Evolutionary conservation across 2,888 invertebrate species (phyloP), one percentile per base, ranked within the genome.

Genomic region (Plagodis dolabraria): DNA sequence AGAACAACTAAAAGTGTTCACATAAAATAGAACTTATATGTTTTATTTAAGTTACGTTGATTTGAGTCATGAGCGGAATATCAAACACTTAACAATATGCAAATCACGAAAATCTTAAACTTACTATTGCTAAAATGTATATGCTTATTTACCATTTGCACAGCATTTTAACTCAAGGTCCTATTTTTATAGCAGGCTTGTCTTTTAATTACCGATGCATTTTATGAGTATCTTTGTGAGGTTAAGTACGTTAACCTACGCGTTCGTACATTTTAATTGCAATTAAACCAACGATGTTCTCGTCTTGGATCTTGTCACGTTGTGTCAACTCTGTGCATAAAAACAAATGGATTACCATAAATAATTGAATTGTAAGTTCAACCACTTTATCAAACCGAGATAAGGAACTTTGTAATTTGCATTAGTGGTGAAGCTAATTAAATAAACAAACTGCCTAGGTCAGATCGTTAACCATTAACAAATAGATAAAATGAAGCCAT

Each of bases 401-500:
- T 78, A 80, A 77, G 68, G 62, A 64, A 65, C 73, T 76, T 72
- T 76, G 73, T 74, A 79, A 80, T 82, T 84, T 79, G 82, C 80
- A 81, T 82, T 76, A 72, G 72, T 66, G 67, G 66, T 71, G 68
- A 64, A 75, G 67, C 79, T 82, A 87, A 86, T 86, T 86, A 84
- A 82, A 80, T 79, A 81, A 85, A 86, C 81, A 83, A 80, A 81
- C 78, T 80, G 70, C 71, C 77, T 74, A 78, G 76, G 80, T 77
- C 70, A 76, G 72, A 77, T 79, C 74, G 77, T 82, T 81, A 81
- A 82, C 79, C 76, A 80, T 79, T 83, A 83, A 84, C 83, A 84
- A 83, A 83, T 83, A 78, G 79, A 77, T 81, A 77, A 84, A 87
- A 87, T 83, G 79, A 79, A 81, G 78, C 80, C 76, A 80, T 89